Evolutionary conservation across 2,797 vertebrate species (phyloP), one percentile per base, ranked within the genome.

Genomic region (Pyrocephalus nanus): DNA sequence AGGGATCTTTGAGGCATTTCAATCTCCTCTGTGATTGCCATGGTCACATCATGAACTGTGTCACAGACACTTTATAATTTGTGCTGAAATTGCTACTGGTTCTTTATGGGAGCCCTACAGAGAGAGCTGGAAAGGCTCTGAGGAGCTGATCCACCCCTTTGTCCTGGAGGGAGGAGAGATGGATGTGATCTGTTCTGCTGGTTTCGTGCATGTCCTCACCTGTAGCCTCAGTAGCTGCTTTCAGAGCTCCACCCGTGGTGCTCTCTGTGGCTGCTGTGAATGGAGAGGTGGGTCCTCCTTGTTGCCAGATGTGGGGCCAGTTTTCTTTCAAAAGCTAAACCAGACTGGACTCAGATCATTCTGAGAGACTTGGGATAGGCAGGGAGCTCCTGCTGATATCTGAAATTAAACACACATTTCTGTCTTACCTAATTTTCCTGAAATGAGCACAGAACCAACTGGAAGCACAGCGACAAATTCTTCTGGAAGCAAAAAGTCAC

Each of bases 301-400:
- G 18, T 10, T 72, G 32, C 45, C 25, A n/a, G 22, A 11, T 40
- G 12, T 0, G 0, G 48, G 25, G 3, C 17, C 58, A 50, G 4
- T n/a, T 95, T 75, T 79, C 61, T 61, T 86, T 61, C 50, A 22
- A 12, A 71, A 76, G 32, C 9, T 32, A 5, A 54, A 51, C 5
- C 27, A 62, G 32, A 0, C 15, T 79, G 55, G 13, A 73, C 25
- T 42, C 0, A 2, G 61, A 51, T 76, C 10, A 6, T 66, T 64
- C 36, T 50, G 51, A 45, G 66, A 61, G 50, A 6, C 40, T 64
- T n/a, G 40, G 70, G 27, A 11, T 70, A 32, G 26, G 36, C 11
- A 19, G 51, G 26, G n/a, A 81, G 14, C 71, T 67, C 43, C 27
- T 74, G 47, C 65, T 89, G 32, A 23, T 58, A 72, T 54, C 84